Evolutionary conservation across 2,888 invertebrate species (phyloP).

Genomic region (Cantharis nigra): DNA sequence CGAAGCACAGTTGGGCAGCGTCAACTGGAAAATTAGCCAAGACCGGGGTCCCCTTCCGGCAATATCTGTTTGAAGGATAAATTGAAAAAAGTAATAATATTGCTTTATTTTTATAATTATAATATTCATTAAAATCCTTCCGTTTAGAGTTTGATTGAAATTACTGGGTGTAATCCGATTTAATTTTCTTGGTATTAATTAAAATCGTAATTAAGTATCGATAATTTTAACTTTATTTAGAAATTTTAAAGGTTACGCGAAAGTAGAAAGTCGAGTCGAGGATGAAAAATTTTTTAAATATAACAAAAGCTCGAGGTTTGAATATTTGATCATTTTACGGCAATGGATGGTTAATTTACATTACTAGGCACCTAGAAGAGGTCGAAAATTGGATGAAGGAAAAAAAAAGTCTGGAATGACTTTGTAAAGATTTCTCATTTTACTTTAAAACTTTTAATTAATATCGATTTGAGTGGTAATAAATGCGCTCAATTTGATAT

Average conservation of each 20-base stretch:
- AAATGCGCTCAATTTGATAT: conserved; percentile 29
- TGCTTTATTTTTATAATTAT: background rate
- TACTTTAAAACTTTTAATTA: conserved; percentile 30
- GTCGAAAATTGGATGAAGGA: background rate
- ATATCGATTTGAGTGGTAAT: conserved; percentile 25
- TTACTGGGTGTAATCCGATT: background rate
- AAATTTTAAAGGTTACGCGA: background rate
- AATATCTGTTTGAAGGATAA: too few relatives aligned
- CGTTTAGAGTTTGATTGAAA: background rate
- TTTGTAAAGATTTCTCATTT: conserved; percentile 21
- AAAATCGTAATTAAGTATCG: background rate
- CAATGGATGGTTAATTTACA: background rate
- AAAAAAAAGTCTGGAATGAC: background rate
- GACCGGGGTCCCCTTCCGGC: too few relatives aligned
- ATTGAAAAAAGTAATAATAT: background rate
- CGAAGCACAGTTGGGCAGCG: background rate
- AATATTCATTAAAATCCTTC: background rate
- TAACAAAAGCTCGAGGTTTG: background rate
- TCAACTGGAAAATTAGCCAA: background rate
- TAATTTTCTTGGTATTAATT: conserved; percentile 1
- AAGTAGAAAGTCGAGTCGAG: background rate
- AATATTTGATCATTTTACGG: background rate
- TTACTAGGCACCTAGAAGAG: background rate
- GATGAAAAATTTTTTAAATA: background rate
- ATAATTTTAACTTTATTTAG: background rate